Conservation (phyloP, 2,797 vertebrate genomes). For the Caiman crocodilus region DNA sequence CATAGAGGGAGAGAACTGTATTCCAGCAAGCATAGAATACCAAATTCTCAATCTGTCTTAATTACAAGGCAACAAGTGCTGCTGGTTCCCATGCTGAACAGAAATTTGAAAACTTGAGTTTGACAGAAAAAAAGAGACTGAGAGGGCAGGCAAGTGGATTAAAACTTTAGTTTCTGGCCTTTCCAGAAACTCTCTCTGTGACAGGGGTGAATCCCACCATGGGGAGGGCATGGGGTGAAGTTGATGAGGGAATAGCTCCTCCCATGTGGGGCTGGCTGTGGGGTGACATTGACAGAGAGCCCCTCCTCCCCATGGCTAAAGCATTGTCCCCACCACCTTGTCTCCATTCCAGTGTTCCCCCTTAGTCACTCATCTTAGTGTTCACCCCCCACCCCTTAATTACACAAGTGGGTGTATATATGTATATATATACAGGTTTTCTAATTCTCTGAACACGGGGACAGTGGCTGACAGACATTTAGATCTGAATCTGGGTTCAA, state of each 20-base stretch:
- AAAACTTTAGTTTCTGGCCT: neutral
- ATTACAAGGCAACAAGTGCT: rapidly evolving
- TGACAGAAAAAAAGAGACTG: no score
- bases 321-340: no score
- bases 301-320: no score
- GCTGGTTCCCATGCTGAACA: neutral
- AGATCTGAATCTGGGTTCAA: no score
- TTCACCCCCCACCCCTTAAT: no score
- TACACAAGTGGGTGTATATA: neutral
- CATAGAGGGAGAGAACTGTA: neutral
- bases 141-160: neutral
- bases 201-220: neutral
- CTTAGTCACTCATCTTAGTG: no score
- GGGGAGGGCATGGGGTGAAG: neutral
- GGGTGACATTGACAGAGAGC: no score
- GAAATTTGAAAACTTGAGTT: neutral
- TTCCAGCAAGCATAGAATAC: neutral
- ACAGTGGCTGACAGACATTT: neutral
- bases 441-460: neutral
- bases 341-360: no score
- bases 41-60: neutral
- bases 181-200: neutral
- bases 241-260: no score
- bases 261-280: no score
- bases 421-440: neutral